phyloP scores from a whole-genome alignment of 2,888 invertebrate genomes.

The Halictus ligatus region DNA sequence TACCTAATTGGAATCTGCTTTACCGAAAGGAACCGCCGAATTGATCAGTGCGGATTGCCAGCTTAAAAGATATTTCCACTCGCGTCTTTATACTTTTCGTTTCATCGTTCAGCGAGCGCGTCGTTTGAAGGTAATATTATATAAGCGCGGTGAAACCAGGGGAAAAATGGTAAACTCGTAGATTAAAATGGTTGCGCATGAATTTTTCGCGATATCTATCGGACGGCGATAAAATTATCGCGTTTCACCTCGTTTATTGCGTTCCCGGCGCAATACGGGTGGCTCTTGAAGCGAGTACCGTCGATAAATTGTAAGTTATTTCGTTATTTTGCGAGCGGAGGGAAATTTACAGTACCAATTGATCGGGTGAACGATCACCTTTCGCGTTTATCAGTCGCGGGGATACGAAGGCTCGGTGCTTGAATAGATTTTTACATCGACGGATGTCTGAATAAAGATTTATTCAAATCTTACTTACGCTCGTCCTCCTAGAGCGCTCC shows the following conservation, averaged over 20 bases:
- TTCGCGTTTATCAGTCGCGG: background rate
- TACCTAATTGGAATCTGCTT: background rate
- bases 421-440: background rate
- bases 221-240: conserved; percentile 38
- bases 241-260: conserved; percentile 1
- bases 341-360: conserved; percentile 1
- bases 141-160: background rate
- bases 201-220: conserved; percentile 18
- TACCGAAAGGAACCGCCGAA: background rate
- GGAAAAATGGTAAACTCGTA: background rate
- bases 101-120: background rate
- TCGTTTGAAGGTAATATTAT: background rate
- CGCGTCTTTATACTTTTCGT: conserved; percentile 7
- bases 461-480: background rate
- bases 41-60: background rate
- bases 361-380: background rate
- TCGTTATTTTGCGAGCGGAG: conserved; percentile 5
- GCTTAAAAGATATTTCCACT: background rate
- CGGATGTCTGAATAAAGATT: background rate
- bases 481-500: background rate
- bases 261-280: background rate
- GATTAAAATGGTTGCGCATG: background rate
- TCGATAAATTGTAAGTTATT: conserved; percentile 28
- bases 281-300: background rate
- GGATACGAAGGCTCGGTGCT: background rate